Conservation (phyloP, 92 coral and sea anemone species). For the Palythoa grandis region DNA sequence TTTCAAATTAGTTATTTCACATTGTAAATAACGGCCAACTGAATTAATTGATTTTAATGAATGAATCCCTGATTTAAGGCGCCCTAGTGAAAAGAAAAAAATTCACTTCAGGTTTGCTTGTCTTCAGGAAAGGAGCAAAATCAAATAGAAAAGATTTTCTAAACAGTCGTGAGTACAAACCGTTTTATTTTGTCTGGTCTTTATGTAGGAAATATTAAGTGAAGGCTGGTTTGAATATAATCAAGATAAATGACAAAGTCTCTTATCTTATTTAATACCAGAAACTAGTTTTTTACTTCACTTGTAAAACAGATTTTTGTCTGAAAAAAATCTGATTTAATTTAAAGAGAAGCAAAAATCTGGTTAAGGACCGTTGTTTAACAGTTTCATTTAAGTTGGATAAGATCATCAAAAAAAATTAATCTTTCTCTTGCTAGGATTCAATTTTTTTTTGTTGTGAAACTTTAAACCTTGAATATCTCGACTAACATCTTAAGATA, state of each 20-base stretch:
- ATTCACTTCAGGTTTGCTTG: conserved; percentile 54
- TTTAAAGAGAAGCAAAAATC: neutral
- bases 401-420: conserved; percentile 67
- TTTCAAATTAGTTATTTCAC: conserved; percentile 84
- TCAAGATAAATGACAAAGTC: conserved; percentile 15
- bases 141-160: conserved; percentile 6
- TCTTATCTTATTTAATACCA: conserved; percentile 22
- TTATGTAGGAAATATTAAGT: neutral
- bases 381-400: conserved; percentile 48
- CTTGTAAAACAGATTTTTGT: conserved; percentile 10
- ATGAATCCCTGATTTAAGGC: conserved; percentile 80
- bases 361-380: conserved; percentile 29
- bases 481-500: conserved; percentile 72
- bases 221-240: conserved; percentile 1
- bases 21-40: conserved; percentile 86
- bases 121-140: conserved; percentile 44
- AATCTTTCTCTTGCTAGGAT: conserved; percentile 76
- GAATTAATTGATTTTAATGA: conserved; percentile 90
- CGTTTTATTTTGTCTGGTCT: conserved; percentile 1
- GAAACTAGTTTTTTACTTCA: conserved; percentile 15
- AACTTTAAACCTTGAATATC: conserved; percentile 84
- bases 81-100: conserved; percentile 48
- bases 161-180: conserved; percentile 23
- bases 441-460: conserved; percentile 75
- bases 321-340: neutral